Evolutionary conservation across 2,797 vertebrate species (phyloP).

Genomic region (Sebastes wilsoni): DNA sequence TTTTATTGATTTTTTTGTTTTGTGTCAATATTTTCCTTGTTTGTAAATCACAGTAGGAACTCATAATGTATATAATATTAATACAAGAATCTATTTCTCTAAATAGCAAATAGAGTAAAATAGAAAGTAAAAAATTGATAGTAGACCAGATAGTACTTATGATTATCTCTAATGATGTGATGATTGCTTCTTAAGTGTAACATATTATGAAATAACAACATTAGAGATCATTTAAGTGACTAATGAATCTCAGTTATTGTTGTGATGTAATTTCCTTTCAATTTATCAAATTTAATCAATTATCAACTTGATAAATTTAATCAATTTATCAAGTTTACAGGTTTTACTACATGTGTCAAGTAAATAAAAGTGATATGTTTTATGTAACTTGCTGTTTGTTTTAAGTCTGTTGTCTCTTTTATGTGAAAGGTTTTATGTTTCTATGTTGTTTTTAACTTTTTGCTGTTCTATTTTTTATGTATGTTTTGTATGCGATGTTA

Average conservation of each 20-base stretch:
- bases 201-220: neutral
- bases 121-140: too few species aligned
- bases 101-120: neutral
- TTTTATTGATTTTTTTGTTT: neutral
- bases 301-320: too few species aligned
- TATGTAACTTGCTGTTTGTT: too few species aligned
- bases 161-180: neutral
- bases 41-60: neutral
- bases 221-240: neutral
- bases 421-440: too few species aligned
- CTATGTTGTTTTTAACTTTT: too few species aligned
- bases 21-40: neutral
- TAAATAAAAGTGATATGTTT: rapidly evolving
- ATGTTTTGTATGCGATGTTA: too few species aligned
- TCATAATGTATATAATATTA: neutral
- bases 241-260: neutral
- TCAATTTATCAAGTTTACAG: neutral
- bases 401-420: too few species aligned
- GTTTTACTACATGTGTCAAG: neutral
- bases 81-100: neutral
- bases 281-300: too few species aligned
- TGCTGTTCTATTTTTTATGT: too few species aligned
- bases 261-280: neutral
- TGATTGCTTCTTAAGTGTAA: neutral
- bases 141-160: neutral